Conservation (phyloP, 2,113 vertebrate genomes). For the Lucifuga dentata region DNA sequence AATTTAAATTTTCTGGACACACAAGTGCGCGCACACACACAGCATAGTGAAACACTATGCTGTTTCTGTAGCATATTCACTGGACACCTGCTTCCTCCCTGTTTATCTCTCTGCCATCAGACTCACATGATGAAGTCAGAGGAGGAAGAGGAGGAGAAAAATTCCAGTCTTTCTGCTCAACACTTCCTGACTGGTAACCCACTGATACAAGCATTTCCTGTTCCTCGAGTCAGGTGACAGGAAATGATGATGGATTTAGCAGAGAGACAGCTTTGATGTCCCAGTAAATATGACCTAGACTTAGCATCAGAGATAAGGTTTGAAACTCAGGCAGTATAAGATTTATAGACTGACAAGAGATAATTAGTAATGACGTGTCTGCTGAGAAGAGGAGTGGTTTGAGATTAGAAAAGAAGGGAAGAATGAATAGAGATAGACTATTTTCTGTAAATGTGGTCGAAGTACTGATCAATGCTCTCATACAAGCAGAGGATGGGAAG, state of each 20-base stretch:
- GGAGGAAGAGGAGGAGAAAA: slow-evolving; percentile 55
- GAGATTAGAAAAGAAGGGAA: slow-evolving; percentile 5
- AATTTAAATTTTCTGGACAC: too few relatives aligned
- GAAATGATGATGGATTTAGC: slow-evolving; percentile 51
- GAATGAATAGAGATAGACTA: slow-evolving; percentile 3
- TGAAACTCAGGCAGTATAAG: background rate
- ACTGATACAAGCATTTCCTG: slow-evolving; percentile 57
- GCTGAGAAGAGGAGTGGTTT: slow-evolving; percentile 10
- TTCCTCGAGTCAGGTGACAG: slow-evolving; percentile 38
- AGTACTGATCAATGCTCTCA: slow-evolving; percentile 18
- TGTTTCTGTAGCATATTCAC: background rate
- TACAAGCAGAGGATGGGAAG: slow-evolving; percentile 34
- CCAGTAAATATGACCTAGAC: slow-evolving; percentile 19
- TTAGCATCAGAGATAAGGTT: background rate
- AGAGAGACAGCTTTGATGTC: slow-evolving; percentile 25
- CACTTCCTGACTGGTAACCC: slow-evolving; percentile 62
- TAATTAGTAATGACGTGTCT: slow-evolving; percentile 13
- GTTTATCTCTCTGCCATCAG: slow-evolving; percentile 25
- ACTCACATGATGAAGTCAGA: slow-evolving; percentile 47
- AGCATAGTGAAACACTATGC: background rate
- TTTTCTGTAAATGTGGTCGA: slow-evolving; percentile 1
- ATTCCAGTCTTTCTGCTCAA: slow-evolving; percentile 59
- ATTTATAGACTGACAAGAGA: background rate
- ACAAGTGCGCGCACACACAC: background rate
- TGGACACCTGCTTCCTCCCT: slow-evolving; percentile 51